phyloP scores from a whole-genome alignment of 23 tunicate genomes.

The Pegea sp. region DNA sequence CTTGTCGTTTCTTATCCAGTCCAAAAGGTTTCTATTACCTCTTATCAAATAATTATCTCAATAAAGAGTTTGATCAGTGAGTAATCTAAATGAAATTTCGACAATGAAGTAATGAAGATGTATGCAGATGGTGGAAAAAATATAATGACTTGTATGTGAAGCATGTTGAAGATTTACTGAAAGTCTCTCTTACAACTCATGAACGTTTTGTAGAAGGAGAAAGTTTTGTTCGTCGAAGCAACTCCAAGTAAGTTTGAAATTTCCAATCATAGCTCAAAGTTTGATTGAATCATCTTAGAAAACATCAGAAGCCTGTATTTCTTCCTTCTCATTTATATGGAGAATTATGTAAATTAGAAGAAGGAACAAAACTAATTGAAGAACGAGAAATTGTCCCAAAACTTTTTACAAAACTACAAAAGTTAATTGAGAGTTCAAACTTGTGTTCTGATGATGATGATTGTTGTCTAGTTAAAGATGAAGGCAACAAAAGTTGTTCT shows the following conservation, averaged over 20 bases:
- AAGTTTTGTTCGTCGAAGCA: constrained; percentile 55
- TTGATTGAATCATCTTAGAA: constrained; percentile 11
- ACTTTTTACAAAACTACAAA: constrained; percentile 12
- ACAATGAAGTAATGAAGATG: not conserved
- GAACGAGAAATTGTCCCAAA: constrained; percentile 13
- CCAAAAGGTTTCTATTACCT: constrained; percentile 71
- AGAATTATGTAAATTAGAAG: constrained; percentile 45
- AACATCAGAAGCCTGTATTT: constrained; percentile 31
- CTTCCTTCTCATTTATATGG: constrained; percentile 86
- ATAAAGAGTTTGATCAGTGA: constrained; percentile 42
- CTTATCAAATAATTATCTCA: constrained; percentile 33
- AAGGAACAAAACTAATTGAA: constrained; percentile 23
- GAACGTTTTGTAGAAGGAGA: constrained; percentile 54
- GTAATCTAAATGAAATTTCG: not conserved
- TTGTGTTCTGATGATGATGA: constrained; percentile 5
- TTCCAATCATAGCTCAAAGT: not conserved
- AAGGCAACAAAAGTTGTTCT: constrained; percentile 2
- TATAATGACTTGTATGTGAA: constrained; percentile 57
- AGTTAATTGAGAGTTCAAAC: constrained; percentile 5
- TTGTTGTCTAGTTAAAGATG: constrained; percentile 2
- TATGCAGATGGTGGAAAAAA: constrained; percentile 41
- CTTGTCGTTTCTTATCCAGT: constrained; percentile 56
- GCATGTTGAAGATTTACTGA: constrained; percentile 63
- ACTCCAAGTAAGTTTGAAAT: constrained; percentile 19
- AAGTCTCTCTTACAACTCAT: constrained; percentile 35